Percentiles rank a stretch among this genome's conserved stretches.
Conservation (phyloP, 2,888 invertebrate genomes). For the Therioaphis trifolii region DNA sequence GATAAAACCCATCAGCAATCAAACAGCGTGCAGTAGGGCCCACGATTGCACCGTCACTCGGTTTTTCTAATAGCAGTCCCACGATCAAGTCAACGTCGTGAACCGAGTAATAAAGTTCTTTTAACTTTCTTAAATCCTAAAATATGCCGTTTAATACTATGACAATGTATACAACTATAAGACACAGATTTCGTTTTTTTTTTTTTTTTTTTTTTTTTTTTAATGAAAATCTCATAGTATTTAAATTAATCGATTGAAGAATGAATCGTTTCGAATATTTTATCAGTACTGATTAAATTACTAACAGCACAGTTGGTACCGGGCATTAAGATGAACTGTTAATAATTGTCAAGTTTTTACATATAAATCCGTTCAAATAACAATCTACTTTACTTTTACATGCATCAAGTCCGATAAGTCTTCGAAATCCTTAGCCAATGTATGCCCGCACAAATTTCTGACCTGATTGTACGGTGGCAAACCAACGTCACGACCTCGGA, state of each 20-base stretch:
- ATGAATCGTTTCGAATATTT: too few relatives aligned
- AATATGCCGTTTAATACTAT: too few relatives aligned
- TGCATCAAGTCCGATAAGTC: conserved; percentile 89
- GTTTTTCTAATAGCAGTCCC: conserved; percentile 79
- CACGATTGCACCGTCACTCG: conserved; percentile 73
- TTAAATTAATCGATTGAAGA: too few relatives aligned
- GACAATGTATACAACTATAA: too few relatives aligned
- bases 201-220: too few relatives aligned
- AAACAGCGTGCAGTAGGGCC: conserved; percentile 84
- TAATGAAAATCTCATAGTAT: too few relatives aligned
- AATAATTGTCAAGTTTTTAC: too few relatives aligned
- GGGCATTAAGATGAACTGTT: too few relatives aligned
- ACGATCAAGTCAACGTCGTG: conserved; percentile 80
- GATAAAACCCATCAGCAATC: conserved; percentile 80
- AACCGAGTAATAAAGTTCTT: conserved; percentile 75
- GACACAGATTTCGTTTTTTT: too few relatives aligned
- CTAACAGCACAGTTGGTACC: too few relatives aligned
- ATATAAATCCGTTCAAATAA: too few relatives aligned
- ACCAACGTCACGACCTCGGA: conserved; percentile 90
- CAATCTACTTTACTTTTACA: conserved; percentile 79
- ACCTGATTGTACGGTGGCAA: conserved; percentile 93
- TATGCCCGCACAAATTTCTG: conserved; percentile 88
- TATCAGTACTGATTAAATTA: too few relatives aligned
- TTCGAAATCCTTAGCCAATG: conserved; percentile 81
- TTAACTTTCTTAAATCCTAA: conserved; percentile 76